Conservation (phyloP, 37 sponge, comb jelly and placozoan species). For the Oscarella lobularis region DNA sequence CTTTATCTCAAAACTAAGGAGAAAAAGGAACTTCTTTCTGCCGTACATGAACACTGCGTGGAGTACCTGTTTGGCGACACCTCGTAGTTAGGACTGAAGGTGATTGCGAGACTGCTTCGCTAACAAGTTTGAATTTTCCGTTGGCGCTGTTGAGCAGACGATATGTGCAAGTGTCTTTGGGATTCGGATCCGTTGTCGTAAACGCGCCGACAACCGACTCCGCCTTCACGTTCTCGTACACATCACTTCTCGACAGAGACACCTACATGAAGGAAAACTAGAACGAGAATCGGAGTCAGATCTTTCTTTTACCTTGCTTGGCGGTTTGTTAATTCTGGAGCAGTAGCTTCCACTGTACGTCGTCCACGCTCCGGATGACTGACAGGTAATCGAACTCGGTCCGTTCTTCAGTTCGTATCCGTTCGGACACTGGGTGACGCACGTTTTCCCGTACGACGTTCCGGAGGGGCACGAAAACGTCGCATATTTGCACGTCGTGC, state of each 20-base stretch:
- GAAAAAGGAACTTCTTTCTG: too few species aligned
- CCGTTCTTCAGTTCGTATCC: background rate
- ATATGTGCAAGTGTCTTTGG: background rate
- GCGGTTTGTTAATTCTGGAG: background rate
- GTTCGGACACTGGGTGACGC: background rate
- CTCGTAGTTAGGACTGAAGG: slow-evolving; percentile 2
- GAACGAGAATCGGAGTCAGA: too few species aligned
- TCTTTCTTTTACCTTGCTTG: background rate
- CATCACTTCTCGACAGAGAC: background rate
- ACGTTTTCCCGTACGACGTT: background rate
- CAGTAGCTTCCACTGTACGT: background rate
- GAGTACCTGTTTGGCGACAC: too few species aligned
- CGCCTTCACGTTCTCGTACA: background rate
- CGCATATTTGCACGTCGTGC: background rate
- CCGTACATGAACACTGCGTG: too few species aligned
- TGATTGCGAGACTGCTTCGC: background rate
- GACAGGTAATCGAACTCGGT: background rate
- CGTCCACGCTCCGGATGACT: background rate
- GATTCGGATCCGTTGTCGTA: slow-evolving; percentile 8
- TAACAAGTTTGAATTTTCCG: background rate
- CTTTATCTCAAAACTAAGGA: background rate
- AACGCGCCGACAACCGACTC: slow-evolving; percentile 1
- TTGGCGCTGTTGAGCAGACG: background rate
- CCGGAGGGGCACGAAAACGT: background rate
- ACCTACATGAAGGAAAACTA: too few species aligned